A percentile compares a stretch with the other conserved stretches of the same genome.
Conservation (phyloP, 2,888 invertebrate genomes). For the Leucoma salicis region DNA sequence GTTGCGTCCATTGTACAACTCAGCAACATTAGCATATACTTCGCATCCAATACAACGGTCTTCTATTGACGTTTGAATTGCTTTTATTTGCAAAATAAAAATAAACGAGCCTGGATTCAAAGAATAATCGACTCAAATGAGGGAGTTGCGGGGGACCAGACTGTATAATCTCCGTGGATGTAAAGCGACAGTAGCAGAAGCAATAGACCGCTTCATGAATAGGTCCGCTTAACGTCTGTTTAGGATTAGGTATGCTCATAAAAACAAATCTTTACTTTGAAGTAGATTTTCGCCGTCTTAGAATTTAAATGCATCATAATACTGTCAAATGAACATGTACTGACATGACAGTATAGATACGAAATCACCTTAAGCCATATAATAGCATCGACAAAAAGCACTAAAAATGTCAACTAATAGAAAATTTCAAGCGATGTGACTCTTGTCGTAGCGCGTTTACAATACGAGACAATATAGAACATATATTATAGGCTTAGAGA, state of each 20-base stretch:
- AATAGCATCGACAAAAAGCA: constrained; percentile 56
- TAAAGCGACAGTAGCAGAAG: constrained; percentile 8
- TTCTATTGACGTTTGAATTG: constrained; percentile 62
- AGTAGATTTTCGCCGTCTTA: constrained; percentile 36
- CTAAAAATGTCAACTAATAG: constrained; percentile 73
- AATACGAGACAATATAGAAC: constrained; percentile 51
- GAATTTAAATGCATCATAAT: constrained; percentile 45
- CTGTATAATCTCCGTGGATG: constrained; percentile 26
- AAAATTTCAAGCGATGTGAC: constrained; percentile 64
- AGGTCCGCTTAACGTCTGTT: constrained; percentile 22
- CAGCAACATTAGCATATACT: constrained; percentile 70
- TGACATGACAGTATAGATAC: constrained; percentile 51
- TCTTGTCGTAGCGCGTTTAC: constrained; percentile 58
- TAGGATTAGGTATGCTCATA: constrained; percentile 26
- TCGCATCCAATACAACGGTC: constrained; percentile 60
- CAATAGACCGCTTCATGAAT: constrained; percentile 9
- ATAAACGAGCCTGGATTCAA: constrained; percentile 59
- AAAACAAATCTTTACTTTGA: constrained; percentile 39
- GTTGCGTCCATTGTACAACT: constrained; percentile 66
- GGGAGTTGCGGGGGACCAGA: constrained; percentile 26
- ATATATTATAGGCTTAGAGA: constrained; percentile 31
- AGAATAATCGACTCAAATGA: constrained; percentile 38
- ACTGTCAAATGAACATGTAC: constrained; percentile 44
- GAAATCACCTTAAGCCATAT: constrained; percentile 52
- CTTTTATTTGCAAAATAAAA: constrained; percentile 70